Evolutionary conservation across 2,113 vertebrate species (phyloP).

Genomic region (Amblyornis subalaris): DNA sequence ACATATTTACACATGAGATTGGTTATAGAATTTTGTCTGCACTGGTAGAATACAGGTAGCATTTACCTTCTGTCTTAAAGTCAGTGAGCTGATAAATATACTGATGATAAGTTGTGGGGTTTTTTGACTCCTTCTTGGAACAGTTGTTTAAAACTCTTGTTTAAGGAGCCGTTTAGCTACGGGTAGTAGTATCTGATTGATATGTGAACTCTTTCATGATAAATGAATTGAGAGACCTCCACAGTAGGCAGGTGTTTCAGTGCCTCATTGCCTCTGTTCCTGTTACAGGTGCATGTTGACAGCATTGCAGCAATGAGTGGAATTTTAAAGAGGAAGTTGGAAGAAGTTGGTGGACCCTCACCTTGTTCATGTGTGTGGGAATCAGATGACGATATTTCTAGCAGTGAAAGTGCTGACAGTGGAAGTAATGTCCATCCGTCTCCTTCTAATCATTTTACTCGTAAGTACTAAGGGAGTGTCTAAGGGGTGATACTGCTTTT

Average conservation of each 20-base stretch:
- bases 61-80: not conserved
- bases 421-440: slow-evolving; percentile 85
- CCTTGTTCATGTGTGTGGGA: slow-evolving; percentile 83
- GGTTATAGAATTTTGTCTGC: not conserved
- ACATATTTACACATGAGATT: not conserved
- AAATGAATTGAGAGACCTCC: slow-evolving; percentile 53
- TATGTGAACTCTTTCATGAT: not conserved
- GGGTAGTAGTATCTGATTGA: not conserved
- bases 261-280: slow-evolving; percentile 38
- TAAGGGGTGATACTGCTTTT: not conserved
- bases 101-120: not conserved
- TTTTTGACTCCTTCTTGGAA: not conserved
- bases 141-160: not conserved
- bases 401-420: slow-evolving; percentile 87
- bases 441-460: slow-evolving; percentile 77
- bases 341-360: slow-evolving; percentile 85
- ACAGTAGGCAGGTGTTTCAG: slow-evolving; percentile 45
- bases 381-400: slow-evolving; percentile 87
- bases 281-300: slow-evolving; percentile 72
- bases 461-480: slow-evolving; percentile 68
- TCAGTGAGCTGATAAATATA: not conserved
- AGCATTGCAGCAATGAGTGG: slow-evolving; percentile 80
- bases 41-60: not conserved
- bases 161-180: not conserved
- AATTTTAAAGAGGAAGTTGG: slow-evolving; percentile 94